A percentile compares a stretch with the other conserved stretches of the same genome.
Evolutionary conservation across 2,888 invertebrate species (phyloP).

Genomic region (Drosophila kanekoi): DNA sequence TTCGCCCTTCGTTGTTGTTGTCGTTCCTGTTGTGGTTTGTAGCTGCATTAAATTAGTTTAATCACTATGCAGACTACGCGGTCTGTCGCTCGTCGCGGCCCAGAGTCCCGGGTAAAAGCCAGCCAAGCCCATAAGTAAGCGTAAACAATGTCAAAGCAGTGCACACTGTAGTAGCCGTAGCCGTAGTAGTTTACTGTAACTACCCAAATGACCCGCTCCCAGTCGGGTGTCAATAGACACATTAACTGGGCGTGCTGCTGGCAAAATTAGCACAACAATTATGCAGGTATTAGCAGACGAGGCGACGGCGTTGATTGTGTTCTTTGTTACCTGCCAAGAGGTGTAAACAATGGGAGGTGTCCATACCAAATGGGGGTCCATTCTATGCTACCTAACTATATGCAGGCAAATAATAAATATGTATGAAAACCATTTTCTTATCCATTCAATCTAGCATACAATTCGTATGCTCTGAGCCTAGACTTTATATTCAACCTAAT

Average conservation of each 20-base stretch:
- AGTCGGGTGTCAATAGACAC: constrained; percentile 72
- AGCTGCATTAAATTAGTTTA: constrained; percentile 79
- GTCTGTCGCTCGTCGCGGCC: constrained; percentile 4
- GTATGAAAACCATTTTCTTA: not conserved
- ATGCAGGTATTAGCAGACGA: constrained; percentile 70
- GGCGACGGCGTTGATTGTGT: constrained; percentile 34
- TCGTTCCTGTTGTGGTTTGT: constrained; percentile 45
- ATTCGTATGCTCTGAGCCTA: not conserved
- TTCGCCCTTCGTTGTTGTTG: constrained; percentile 21
- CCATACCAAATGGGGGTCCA: not conserved
- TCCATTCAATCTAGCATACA: not conserved
- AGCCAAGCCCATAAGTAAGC: constrained; percentile 73
- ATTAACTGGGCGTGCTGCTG: constrained; percentile 79
- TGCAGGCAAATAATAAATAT: constrained; percentile 13
- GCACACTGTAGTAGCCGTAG: constrained; percentile 36
- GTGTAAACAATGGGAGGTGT: constrained; percentile 35
- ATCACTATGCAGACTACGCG: constrained; percentile 62
- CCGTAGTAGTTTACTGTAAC: constrained; percentile 27
- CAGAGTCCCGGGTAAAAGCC: constrained; percentile 20
- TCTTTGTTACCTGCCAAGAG: constrained; percentile 24
- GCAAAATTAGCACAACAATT: constrained; percentile 76
- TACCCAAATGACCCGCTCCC: constrained; percentile 30
- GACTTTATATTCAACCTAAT: not conserved
- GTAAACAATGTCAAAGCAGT: constrained; percentile 79
- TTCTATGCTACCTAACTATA: not conserved